Base-by-base conservation (phyloP, 2,797 vertebrate species). In the Pteropus rufus region DNA sequence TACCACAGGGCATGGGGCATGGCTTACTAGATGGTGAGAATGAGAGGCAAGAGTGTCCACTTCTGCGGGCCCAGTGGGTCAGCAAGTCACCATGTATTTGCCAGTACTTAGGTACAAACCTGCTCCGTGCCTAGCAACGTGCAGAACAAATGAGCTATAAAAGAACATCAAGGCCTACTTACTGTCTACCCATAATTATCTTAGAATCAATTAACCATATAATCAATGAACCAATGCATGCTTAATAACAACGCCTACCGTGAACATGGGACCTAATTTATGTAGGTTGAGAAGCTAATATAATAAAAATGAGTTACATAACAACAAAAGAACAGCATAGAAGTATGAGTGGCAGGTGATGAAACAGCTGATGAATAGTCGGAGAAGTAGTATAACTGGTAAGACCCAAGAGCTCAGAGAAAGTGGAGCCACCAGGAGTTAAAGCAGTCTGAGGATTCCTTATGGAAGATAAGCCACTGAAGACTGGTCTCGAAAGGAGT, bases 401-500 rank as follows among this genome's bases (percentile, higher is more conserved):
- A 34, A n/a, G 1, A 18, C 7, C 46, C 12, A 21, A 11, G n/a
- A 80, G 46, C 49, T 67, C 69, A 54, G 36, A 82, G 81, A 19
- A 56, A 52, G 80, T 10, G 70, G 16, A 77, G 46, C 24, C 4
- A 3, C 21, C 26, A 2, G 3, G 36, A 81, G 39, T 46, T 52
- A 62, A 46, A 81, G 54, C 4, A 23, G 44, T 34, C 58, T 39
- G 62, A 49, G 14, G 92, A 82, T 86, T 72, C 75, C 76, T 92
- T 44, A 15, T 19, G 54, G 60, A 91, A 91, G 76, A 94, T 85
- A 93, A 93, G 34, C 9, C 76, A 82, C 64, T 96, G 70, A 72
- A 91, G 36, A 84, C 3, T 67, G 65, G 52, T 29, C 81, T 73
- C 75, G 80, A 64, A 88, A 96, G 16, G n/a, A 64, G 4, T 11